These are phyloP conservation scores for Valencia hispanica DNA, from an alignment of 2,797 vertebrate species.

Conservation along the genomic window DNA sequence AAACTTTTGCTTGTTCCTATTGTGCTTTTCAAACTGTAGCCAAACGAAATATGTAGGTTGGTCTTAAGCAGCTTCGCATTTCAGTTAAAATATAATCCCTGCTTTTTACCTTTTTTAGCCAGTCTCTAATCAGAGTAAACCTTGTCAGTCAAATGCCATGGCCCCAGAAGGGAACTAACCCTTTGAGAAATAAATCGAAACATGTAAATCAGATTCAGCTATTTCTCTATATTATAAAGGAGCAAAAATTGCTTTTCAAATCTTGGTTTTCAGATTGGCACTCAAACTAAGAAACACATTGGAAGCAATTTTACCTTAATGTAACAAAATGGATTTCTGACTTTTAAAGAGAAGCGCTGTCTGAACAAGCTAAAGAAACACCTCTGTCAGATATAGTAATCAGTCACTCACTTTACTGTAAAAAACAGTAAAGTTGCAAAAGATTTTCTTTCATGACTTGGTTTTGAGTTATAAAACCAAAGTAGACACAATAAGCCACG, in stretches of 20 bases:
- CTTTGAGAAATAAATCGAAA: constrained; percentile 36
- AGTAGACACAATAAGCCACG: not conserved
- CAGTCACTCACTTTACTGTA: not conserved
- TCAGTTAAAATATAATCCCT: not conserved
- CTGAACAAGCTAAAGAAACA: constrained; percentile 10
- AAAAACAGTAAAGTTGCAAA: too few species aligned
- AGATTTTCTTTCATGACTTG: not conserved
- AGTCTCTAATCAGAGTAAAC: not conserved
- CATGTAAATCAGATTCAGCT: not conserved
- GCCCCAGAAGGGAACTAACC: not conserved
- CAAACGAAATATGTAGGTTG: not conserved
- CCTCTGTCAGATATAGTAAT: not conserved
- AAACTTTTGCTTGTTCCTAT: not conserved
- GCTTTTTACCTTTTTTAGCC: not conserved
- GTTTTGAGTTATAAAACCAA: constrained; percentile 8
- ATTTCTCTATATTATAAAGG: constrained; percentile 8
- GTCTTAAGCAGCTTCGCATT: not conserved
- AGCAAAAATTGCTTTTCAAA: constrained; percentile 21
- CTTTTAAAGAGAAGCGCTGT: constrained; percentile 12
- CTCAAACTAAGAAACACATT: constrained; percentile 15
- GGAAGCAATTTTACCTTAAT: constrained; percentile 36
- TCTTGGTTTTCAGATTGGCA: constrained; percentile 17
- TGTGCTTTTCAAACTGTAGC: not conserved
- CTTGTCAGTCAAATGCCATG: not conserved
- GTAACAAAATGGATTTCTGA: constrained; percentile 35